Evolutionary conservation across 2,797 vertebrate species (phyloP), one percentile per base, ranked within the genome.

Genomic region (Scolopax rusticola): DNA sequence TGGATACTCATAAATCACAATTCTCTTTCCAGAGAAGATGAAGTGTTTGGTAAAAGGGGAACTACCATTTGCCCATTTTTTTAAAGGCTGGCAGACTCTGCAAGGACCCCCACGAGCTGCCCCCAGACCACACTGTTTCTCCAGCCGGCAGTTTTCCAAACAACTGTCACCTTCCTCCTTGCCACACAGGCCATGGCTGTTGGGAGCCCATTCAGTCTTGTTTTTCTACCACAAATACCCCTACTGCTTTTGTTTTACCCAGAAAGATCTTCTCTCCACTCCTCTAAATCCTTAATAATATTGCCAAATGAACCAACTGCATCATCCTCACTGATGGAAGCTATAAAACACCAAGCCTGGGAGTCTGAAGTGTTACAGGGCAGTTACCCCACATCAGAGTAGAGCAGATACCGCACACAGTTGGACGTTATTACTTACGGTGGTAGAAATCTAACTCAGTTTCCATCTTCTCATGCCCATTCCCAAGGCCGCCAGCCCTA

Each of bases 361-460:
- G 36, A 56, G 32, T 64, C 36, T n/a, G n/a, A 84, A 82, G 41
- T 25, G 25, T 61, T 69, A 64, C 0, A 54, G 78, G 25, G 59
- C 43, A 51, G 17, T 32, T 45, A 61, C 17, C 11, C 4, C n/a
- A 43, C 27, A 19, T 47, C 20, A 63, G 14, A 32, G 74, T 5
- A 40, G 20, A 32, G 36, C 38, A 47, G 33, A 45, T 41, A 20
- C 8, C 63, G 69, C 69, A 60, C 1, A 0, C 30, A 24, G 25
- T 12, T 1, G 0, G 43, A 33, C 0, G 0, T 10, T 32, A 50
- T 25, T 68, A 33, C 2, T 25, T 68, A 33, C 2, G 3, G 45
- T 24, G 23, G 40, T 36, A 61, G 53, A n/a, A 74, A 25, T 60
- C 40, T 36, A 67, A 27, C 14, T 67, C 25, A 2, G 21, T 28